phyloP scores from a whole-genome alignment of 92 coral and sea anemone species.

The Epizoanthus illoricatus region DNA sequence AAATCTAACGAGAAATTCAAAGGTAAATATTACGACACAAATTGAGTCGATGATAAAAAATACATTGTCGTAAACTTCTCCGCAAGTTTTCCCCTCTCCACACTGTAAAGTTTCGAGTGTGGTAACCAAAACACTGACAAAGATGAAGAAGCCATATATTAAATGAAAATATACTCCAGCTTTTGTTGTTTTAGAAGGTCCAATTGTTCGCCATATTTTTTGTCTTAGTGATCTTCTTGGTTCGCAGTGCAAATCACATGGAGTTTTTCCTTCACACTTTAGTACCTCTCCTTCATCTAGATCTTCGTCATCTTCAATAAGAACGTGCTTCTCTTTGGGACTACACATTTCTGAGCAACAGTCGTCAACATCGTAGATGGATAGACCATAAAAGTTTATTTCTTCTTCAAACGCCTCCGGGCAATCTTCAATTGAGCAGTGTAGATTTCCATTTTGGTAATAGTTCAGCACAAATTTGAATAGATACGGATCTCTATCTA shows the following conservation, averaged over 20 bases:
- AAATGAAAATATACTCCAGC: constrained; percentile 81
- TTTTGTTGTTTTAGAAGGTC: constrained; percentile 83
- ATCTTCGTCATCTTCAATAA: constrained; percentile 64
- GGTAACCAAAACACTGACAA: constrained; percentile 72
- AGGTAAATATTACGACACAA: constrained; percentile 79
- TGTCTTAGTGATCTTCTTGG: constrained; percentile 74
- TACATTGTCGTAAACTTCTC: constrained; percentile 54
- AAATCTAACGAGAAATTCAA: constrained; percentile 67
- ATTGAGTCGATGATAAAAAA: constrained; percentile 73
- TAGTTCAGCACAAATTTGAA: constrained; percentile 91
- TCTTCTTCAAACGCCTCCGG: constrained; percentile 94
- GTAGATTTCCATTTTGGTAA: constrained; percentile 89
- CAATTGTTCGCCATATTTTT: constrained; percentile 86
- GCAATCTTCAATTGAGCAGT: constrained; percentile 90
- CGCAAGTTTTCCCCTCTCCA: constrained; percentile 54
- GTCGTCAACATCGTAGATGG: constrained; percentile 84
- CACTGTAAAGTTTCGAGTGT: constrained; percentile 82
- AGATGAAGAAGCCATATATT: constrained; percentile 80
- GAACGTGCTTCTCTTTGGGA: constrained; percentile 66
- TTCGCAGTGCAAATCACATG: constrained; percentile 64
- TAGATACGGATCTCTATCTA: constrained; percentile 91
- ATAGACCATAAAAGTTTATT: constrained; percentile 88
- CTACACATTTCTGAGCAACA: constrained; percentile 91
- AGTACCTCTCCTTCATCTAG: constrained; percentile 63
- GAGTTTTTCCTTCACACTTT: constrained; percentile 52